Conservation (phyloP, 2,888 invertebrate genomes). For the Ophioninae sp. region DNA sequence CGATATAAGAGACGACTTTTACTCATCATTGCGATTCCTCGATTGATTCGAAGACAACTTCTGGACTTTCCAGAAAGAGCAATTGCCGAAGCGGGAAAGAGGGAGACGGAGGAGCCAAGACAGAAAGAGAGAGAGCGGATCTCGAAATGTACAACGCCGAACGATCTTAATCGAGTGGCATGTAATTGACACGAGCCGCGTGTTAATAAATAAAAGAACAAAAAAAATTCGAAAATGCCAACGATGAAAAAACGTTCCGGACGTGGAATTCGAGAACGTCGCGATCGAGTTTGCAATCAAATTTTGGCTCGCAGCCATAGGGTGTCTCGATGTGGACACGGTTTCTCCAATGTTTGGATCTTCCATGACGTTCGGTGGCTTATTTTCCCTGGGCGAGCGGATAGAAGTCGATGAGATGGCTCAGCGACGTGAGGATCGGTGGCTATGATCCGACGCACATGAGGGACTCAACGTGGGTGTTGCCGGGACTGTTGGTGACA, state of each 20-base stretch:
- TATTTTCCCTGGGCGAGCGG: conserved; percentile 75
- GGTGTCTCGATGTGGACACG: background rate
- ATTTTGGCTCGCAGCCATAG: background rate
- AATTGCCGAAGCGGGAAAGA: background rate
- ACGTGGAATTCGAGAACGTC: background rate
- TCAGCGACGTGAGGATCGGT: conserved; percentile 78
- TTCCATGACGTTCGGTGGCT: background rate
- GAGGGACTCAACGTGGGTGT: conserved; percentile 77
- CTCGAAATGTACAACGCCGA: conserved; percentile 13
- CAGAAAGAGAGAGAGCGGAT: conserved; percentile 12
- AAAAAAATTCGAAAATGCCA: conserved; percentile 59
- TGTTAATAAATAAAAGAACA: conserved; percentile 58
- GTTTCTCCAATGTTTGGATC: conserved; percentile 20
- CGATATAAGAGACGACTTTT: background rate
- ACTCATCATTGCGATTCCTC: too few relatives aligned
- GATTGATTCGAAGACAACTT: background rate
- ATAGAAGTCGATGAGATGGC: conserved; percentile 80
- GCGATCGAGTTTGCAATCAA: background rate
- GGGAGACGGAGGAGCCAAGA: background rate
- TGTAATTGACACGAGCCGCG: conserved; percentile 79
- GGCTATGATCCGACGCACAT: conserved; percentile 81
- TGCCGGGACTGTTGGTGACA: conserved; percentile 68
- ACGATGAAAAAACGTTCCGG: background rate
- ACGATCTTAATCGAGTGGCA: conserved; percentile 66
- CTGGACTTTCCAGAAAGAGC: background rate